Conservation (phyloP, 2,113 vertebrate genomes). For the Poicephalus gulielmi region DNA sequence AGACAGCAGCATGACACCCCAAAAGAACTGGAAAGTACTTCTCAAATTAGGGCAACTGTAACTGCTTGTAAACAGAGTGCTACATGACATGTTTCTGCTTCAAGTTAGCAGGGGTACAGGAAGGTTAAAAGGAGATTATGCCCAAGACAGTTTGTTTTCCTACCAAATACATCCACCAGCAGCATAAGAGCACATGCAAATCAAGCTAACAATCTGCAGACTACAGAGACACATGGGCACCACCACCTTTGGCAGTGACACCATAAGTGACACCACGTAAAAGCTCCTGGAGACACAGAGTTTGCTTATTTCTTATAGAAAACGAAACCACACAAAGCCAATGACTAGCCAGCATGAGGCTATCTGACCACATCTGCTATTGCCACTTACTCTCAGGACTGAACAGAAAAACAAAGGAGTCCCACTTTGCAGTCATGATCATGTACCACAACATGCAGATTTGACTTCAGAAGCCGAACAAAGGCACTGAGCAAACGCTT, state of each 20-base stretch:
- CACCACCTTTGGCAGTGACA: neutral
- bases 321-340: neutral
- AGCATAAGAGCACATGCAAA: neutral
- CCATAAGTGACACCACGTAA: neutral
- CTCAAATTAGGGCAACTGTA: neutral
- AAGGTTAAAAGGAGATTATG: neutral
- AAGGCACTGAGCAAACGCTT: neutral
- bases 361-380: neutral
- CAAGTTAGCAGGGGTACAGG: neutral
- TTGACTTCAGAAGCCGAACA: neutral
- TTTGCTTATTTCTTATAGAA: neutral
- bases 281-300: neutral
- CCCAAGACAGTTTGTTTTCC: neutral
- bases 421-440: neutral
- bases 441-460: neutral
- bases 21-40: neutral
- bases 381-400: neutral
- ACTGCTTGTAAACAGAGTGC: neutral
- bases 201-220: neutral
- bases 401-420: neutral
- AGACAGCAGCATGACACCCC: neutral
- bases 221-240: neutral
- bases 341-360: neutral
- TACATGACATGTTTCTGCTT: neutral
- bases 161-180: neutral